phyloP scores from a whole-genome alignment of 2,797 vertebrate genomes.

The Heliangelus exortis region DNA sequence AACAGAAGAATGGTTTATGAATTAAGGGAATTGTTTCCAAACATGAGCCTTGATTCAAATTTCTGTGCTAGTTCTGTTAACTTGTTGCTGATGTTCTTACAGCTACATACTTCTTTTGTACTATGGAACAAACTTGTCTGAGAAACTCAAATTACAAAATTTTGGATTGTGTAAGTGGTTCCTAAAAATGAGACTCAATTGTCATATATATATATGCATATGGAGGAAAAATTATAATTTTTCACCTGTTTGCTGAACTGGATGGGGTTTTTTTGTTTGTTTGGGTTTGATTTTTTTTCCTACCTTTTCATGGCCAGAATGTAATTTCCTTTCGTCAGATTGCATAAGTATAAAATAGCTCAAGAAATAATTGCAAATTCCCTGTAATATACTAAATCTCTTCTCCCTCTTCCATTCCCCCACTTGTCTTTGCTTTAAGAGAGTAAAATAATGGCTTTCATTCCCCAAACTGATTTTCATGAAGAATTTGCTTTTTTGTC shows the following conservation, averaged over 20 bases:
- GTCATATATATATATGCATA: background rate
- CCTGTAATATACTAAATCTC: background rate
- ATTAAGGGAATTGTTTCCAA: background rate
- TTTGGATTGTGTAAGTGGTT: background rate
- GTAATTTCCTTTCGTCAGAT: slow-evolving; percentile 49
- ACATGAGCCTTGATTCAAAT: background rate
- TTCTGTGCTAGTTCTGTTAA: background rate
- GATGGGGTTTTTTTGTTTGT: background rate
- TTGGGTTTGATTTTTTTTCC: background rate
- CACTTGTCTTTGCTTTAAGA: background rate
- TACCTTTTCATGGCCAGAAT: background rate
- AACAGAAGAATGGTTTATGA: background rate
- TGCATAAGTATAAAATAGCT: slow-evolving; percentile 2
- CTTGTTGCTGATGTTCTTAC: background rate
- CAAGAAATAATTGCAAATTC: background rate
- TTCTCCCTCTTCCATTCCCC: background rate
- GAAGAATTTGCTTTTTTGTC: slow-evolving; percentile 21
- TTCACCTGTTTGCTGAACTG: background rate
- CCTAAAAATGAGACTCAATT: background rate
- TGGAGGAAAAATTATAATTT: background rate
- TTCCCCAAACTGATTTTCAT: background rate
- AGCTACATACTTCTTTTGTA: background rate
- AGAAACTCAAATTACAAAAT: background rate
- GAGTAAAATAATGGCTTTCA: background rate
- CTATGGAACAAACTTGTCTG: background rate